phyloP scores from a whole-genome alignment of 2,113 vertebrate genomes.

The Turnix velox region DNA sequence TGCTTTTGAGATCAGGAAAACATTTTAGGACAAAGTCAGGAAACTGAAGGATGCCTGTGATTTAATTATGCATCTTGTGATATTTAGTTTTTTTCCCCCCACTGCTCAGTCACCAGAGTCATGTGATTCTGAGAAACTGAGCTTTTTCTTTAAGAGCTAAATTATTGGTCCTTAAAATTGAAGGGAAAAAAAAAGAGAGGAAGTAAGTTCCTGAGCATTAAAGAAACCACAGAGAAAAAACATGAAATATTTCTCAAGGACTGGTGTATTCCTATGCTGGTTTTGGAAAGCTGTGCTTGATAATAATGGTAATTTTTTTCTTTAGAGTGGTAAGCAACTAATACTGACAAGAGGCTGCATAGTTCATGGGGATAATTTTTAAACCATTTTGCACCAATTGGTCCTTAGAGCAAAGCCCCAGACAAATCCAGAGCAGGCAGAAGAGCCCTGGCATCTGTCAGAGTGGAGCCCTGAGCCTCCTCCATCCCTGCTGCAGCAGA shows the following conservation, averaged over 20 bases:
- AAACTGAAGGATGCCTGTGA: not conserved
- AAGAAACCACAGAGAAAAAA: not conserved
- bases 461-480: not conserved
- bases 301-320: not conserved
- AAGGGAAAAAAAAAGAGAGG: not conserved
- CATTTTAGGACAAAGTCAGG: not conserved
- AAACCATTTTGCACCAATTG: not conserved
- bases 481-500: not conserved
- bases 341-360: not conserved
- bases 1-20: not conserved
- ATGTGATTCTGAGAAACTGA: not conserved
- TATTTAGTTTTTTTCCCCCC: not conserved
- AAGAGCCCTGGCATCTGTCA: not conserved
- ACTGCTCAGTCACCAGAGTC: not conserved
- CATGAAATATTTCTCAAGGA: not conserved
- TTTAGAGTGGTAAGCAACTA: not conserved
- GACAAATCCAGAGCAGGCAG: not conserved
- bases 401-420: not conserved
- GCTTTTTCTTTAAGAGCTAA: not conserved
- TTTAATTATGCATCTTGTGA: constrained; percentile 24
- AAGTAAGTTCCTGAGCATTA: not conserved
- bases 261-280: not conserved
- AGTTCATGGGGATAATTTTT: not conserved
- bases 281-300: not conserved
- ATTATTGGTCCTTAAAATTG: not conserved